These are phyloP conservation scores for Notothenia coriiceps DNA, from an alignment of 2,113 vertebrate genomes.

Conservation along the genomic window DNA sequence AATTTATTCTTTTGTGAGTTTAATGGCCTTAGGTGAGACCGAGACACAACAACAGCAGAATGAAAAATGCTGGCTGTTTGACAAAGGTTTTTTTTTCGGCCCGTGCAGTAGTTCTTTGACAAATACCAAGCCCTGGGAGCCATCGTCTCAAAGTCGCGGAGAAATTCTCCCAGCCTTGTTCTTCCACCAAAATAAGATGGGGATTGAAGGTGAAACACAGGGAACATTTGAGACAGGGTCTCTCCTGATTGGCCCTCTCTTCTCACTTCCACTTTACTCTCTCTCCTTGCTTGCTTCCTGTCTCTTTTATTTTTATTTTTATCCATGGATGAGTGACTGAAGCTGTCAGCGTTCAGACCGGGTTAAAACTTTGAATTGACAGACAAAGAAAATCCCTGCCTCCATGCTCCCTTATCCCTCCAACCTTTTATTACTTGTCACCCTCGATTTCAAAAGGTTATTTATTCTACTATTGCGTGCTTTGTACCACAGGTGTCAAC, in stretches of 20 bases:
- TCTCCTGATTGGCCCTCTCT: conserved; percentile 24
- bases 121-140: conserved; percentile 65
- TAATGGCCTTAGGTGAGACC: conserved; percentile 81
- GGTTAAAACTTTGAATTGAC: conserved; percentile 44
- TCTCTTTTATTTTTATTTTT: conserved; percentile 55
- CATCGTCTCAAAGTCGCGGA: conserved; percentile 49
- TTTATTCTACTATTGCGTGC: conserved; percentile 19
- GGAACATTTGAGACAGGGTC: conserved; percentile 48
- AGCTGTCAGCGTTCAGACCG: conserved; percentile 44
- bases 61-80: conserved; percentile 74
- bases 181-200: conserved; percentile 42
- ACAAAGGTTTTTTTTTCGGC: conserved; percentile 62
- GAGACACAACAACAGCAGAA: conserved; percentile 75
- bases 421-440: conserved; percentile 20
- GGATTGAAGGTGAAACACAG: conserved; percentile 59
- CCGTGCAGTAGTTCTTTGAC: conserved; percentile 61
- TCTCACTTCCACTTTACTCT: conserved; percentile 25
- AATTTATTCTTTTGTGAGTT: conserved; percentile 85
- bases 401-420: conserved; percentile 22
- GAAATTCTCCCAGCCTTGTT: conserved; percentile 50
- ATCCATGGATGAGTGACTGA: conserved; percentile 48
- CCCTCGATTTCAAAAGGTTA: conserved; percentile 9
- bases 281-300: conserved; percentile 20
- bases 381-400: conserved; percentile 39
- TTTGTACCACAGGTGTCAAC: conserved; percentile 19